Evolutionary conservation across 1,140 invertebrate genomes (phyloP).

Genomic region (Rhopalosiphum padi): DNA sequence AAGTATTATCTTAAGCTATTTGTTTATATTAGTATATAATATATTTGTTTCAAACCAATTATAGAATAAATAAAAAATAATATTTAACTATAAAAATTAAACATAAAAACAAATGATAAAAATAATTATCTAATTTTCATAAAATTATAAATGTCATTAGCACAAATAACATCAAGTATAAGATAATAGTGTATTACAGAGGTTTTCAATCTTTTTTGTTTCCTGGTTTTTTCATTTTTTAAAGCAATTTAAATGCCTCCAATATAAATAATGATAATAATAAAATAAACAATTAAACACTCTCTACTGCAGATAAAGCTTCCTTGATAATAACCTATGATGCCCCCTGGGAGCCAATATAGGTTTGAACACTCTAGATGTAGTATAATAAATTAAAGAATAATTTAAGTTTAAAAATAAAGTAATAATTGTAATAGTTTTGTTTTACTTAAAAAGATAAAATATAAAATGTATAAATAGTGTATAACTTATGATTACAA

Average conservation of each 20-base stretch:
- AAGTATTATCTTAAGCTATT: not conserved
- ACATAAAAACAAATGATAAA: not conserved
- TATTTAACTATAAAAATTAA: not conserved
- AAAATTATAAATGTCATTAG: not conserved
- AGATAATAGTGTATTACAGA: not conserved
- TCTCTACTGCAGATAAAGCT: no score
- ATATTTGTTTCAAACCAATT: not conserved
- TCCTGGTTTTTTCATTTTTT: no score
- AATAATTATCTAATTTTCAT: not conserved
- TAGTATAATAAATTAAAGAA: not conserved
- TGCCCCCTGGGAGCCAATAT: no score
- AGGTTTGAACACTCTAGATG: no score
- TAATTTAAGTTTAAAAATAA: not conserved
- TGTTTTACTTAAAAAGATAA: not conserved
- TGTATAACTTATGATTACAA: not conserved
- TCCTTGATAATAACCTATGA: no score
- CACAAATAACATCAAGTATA: not conserved
- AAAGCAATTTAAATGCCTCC: no score
- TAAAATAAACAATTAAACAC: no score
- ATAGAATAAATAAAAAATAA: not conserved
- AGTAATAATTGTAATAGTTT: not conserved
- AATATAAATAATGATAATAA: no score
- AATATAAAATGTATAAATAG: not conserved
- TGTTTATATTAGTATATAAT: not conserved
- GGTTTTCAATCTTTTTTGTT: no score